phyloP scores from a whole-genome alignment of 64 coral and sea anemone genomes.

The Stichodactyla helianthus region DNA sequence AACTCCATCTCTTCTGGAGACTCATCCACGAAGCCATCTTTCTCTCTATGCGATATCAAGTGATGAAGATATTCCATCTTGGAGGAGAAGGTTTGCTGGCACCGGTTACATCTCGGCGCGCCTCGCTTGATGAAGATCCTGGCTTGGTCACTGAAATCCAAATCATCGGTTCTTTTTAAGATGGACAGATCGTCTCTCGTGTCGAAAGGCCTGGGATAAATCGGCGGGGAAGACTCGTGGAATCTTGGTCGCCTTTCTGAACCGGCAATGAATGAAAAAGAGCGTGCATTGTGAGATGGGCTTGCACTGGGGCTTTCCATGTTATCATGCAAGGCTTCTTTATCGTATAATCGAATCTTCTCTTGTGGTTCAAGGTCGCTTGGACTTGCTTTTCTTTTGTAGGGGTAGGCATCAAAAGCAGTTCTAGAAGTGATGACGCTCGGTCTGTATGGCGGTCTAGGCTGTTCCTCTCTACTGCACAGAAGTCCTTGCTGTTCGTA shows the following conservation, averaged over 20 bases:
- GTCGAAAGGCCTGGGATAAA: background rate
- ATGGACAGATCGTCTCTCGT: background rate
- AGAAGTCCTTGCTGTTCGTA: background rate
- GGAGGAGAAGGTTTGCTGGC: constrained; percentile 67
- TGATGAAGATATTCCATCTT: constrained; percentile 94
- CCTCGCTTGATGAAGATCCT: constrained; percentile 46
- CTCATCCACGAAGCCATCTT: constrained; percentile 34
- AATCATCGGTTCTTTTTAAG: constrained; percentile 29
- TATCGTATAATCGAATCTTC: background rate
- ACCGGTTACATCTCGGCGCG: constrained; percentile 69
- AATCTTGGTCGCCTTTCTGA: background rate
- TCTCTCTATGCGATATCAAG: constrained; percentile 77
- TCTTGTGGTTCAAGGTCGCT: background rate
- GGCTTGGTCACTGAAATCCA: constrained; percentile 22
- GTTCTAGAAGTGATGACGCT: constrained; percentile 17
- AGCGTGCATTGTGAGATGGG: background rate
- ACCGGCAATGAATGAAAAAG: background rate
- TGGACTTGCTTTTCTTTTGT: background rate
- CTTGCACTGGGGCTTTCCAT: background rate
- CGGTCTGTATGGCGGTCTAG: background rate
- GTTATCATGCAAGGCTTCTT: background rate
- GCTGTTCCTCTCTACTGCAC: background rate
- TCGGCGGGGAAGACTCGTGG: background rate
- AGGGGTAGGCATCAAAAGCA: background rate
- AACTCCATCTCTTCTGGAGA: constrained; percentile 35